Conservation (phyloP, 2,797 vertebrate species). For the Sparus aurata region DNA sequence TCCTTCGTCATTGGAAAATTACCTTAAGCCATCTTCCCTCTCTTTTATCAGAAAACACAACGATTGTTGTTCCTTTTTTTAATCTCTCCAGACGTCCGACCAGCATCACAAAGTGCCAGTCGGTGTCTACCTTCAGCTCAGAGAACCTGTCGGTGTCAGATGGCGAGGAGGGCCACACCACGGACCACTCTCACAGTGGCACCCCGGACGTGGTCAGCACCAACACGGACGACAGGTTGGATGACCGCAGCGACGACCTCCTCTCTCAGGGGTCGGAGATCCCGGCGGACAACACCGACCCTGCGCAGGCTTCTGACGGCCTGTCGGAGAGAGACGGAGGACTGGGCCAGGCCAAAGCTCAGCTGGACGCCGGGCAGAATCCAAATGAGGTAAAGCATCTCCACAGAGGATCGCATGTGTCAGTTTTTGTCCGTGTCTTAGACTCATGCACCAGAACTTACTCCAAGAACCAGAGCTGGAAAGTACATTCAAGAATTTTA, state of each 20-base stretch:
- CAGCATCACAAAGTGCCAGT: slow-evolving; percentile 93
- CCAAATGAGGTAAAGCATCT: slow-evolving; percentile 77
- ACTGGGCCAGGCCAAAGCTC: slow-evolving; percentile 84
- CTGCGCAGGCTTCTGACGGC: slow-evolving; percentile 75
- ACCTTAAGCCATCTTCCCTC: slow-evolving; percentile 41
- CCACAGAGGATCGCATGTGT: slow-evolving; percentile 27
- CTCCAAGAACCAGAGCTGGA: not conserved
- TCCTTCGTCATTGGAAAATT: slow-evolving; percentile 62
- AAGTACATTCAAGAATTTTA: not conserved
- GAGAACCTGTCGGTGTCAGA: slow-evolving; percentile 93
- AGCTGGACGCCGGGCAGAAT: slow-evolving; percentile 87
- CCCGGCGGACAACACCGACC: slow-evolving; percentile 87
- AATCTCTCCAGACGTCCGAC: slow-evolving; percentile 85
- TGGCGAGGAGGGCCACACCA: slow-evolving; percentile 94
- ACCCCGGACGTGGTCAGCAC: slow-evolving; percentile 95
- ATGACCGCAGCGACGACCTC: slow-evolving; percentile 91
- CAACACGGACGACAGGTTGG: slow-evolving; percentile 92
- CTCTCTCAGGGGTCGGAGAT: slow-evolving; percentile 93
- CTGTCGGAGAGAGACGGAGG: slow-evolving; percentile 86
- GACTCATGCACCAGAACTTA: not conserved
- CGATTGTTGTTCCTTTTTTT: not conserved
- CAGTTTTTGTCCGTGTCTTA: slow-evolving; percentile 22
- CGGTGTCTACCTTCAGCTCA: slow-evolving; percentile 94
- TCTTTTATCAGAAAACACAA: slow-evolving; percentile 37
- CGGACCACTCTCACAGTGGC: slow-evolving; percentile 93